Conservation (phyloP, 2,888 invertebrate species). For the Neoitamus cyanurus region DNA sequence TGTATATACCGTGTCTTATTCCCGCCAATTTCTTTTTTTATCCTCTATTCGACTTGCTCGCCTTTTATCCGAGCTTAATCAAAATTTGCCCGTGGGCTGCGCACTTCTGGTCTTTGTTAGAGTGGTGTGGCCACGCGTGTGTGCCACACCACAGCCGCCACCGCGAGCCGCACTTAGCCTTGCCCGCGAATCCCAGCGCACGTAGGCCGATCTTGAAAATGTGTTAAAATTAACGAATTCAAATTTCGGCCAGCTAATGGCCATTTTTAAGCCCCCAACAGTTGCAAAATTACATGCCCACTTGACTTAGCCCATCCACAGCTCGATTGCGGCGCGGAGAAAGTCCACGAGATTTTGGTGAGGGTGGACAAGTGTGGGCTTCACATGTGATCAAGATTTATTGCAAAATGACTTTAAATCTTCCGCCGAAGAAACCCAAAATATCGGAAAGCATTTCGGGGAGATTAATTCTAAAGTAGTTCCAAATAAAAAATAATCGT, state of each 20-base stretch:
- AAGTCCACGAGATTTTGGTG: not conserved
- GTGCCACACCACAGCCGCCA: not conserved
- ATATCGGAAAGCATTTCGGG: no score
- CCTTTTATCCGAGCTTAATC: not conserved
- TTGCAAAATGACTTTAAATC: not conserved
- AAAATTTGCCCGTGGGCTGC: constrained; percentile 25
- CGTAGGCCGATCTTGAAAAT: constrained; percentile 17
- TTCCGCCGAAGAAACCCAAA: not conserved
- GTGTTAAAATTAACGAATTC: constrained; percentile 2
- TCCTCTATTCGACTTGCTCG: not conserved
- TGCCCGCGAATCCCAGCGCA: not conserved
- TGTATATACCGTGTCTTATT: not conserved
- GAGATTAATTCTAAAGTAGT: no score
- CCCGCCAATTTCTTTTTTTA: constrained; percentile 8
- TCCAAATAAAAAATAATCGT: no score
- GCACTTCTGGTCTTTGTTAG: constrained; percentile 32
- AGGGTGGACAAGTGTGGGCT: not conserved
- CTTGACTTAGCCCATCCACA: not conserved
- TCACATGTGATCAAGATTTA: not conserved
- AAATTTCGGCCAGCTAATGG: constrained; percentile 20
- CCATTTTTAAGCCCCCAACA: constrained; percentile 3
- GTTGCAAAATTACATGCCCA: constrained; percentile 28
- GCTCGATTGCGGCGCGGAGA: not conserved
- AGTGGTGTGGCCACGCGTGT: not conserved
- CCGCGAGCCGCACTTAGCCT: not conserved